These are phyloP conservation scores for Pardosa pseudoannulata DNA, from an alignment of 2,888 invertebrate species.

Conservation along the genomic window DNA sequence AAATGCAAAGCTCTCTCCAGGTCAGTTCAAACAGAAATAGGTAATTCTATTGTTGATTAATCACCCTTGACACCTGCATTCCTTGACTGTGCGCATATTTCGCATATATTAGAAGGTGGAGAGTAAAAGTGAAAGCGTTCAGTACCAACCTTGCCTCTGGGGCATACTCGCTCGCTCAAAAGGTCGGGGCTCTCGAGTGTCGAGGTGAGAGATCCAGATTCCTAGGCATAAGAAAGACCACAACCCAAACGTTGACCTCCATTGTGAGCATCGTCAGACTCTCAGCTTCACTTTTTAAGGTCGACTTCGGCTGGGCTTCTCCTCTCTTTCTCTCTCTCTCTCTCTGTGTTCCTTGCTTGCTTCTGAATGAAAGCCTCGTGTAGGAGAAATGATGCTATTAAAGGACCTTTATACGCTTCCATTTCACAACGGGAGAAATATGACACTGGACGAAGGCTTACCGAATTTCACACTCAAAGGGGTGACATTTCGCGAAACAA, in stretches of 20 bases:
- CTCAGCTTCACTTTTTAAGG: too few species aligned
- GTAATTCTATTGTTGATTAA: slow-evolving; percentile 6
- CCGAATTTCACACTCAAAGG: too few species aligned
- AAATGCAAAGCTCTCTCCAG: background rate
- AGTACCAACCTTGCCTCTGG: slow-evolving; percentile 7
- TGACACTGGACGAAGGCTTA: too few species aligned
- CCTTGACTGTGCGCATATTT: slow-evolving; percentile 1
- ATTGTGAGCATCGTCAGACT: slow-evolving; percentile 6
- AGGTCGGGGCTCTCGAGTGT: background rate
- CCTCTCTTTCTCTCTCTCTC: too few species aligned
- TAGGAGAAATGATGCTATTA: too few species aligned
- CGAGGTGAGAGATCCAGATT: slow-evolving; percentile 16
- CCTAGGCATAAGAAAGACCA: slow-evolving; percentile 9
- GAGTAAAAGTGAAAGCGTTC: background rate
- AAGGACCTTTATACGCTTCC: too few species aligned
- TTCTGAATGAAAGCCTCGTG: too few species aligned
- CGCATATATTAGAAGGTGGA: background rate
- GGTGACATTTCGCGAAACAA: too few species aligned
- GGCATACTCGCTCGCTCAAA: background rate
- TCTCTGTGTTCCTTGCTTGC: too few species aligned
- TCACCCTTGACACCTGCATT: slow-evolving; percentile 7
- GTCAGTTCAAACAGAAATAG: slow-evolving; percentile 1
- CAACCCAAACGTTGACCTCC: slow-evolving; percentile 51
- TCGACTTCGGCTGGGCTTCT: too few species aligned
- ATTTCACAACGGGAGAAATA: too few species aligned